Base-by-base conservation (phyloP, 1,140 invertebrate genomes). In the Gryllus bimaculatus region DNA sequence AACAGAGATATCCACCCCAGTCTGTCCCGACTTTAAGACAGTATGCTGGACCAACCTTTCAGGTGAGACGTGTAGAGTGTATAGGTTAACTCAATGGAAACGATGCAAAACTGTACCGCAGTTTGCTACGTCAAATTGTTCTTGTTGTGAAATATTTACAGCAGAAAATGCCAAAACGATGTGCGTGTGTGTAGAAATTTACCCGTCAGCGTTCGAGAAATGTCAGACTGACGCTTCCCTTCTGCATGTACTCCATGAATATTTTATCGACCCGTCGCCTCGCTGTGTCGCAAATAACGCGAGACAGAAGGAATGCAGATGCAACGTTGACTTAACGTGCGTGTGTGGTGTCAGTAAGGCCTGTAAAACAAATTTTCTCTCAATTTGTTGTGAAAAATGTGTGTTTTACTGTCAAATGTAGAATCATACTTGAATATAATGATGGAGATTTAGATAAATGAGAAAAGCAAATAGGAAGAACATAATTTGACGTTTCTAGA, bases 1-100 rank as follows among this genome's bases (percentile, higher is more conserved):
- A 87, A 20, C 90, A 91, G 81, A 86, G 90, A 15, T 90, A 90
- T 83, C 87, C 89, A 75, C 87, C 88, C 73, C 88, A 89, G 13
- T 88, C 89, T 79, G 89, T 88, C 80, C 88, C 89, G 73, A 88
- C 88, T 81, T 85, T 90, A 83, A 84, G 90, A 48, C 90, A 90
- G 80, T 91, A 91, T 86, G 87, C 88, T 75, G 86, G 86, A 39
- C 89, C 89, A 79, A 89, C 87, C 83, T 91, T 90, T 85, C 88
- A 89, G 80, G 90, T 91, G 85, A 86, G 86, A 80, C 15, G 73
- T 81, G 77, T 79, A 77, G 21, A 74, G 49, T 74, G 54, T 54
- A 76, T 47, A 47, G 78, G 66, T 79, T 75, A 74, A 78, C 75
- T 81, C 39, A 75, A 74, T 81, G 75, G 21, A 66, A 78, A 20